phyloP scores from a whole-genome alignment of 1,140 invertebrate species.

The Doryteuthis pealeii region DNA sequence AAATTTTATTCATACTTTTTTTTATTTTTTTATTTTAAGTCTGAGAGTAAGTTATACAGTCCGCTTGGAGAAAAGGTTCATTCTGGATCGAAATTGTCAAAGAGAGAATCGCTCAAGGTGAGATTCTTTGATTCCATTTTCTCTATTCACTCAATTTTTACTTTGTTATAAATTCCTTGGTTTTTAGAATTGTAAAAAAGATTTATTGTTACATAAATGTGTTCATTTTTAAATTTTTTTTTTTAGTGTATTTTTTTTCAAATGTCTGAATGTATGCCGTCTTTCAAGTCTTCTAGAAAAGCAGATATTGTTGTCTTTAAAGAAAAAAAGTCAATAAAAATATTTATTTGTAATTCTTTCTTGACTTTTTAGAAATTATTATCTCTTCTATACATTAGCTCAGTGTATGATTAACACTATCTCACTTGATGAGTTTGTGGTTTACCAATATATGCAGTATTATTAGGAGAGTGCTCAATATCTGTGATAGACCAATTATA shows the following conservation, averaged over 20 bases:
- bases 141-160: background rate
- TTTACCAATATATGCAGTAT: too few relatives aligned
- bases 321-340: too few relatives aligned
- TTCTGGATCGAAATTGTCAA: constrained; percentile 24
- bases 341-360: too few relatives aligned
- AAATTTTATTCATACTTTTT: constrained; percentile 15
- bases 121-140: background rate
- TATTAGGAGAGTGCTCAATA: too few relatives aligned
- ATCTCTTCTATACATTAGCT: too few relatives aligned
- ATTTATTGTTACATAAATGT: background rate
- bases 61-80: background rate
- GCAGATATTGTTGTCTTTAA: too few relatives aligned
- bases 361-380: too few relatives aligned
- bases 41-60: constrained; percentile 20
- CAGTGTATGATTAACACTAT: too few relatives aligned
- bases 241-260: background rate
- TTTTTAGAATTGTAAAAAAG: constrained; percentile 6
- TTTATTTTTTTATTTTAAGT: constrained; percentile 13
- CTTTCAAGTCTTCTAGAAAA: background rate
- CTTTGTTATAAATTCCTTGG: background rate
- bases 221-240: background rate
- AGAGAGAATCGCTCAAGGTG: constrained; percentile 34
- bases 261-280: background rate
- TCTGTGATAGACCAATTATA: too few relatives aligned
- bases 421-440: too few relatives aligned